These are phyloP conservation scores for Eilema griseolum DNA, from an alignment of 2,888 invertebrate genomes.

Conservation along the genomic window DNA sequence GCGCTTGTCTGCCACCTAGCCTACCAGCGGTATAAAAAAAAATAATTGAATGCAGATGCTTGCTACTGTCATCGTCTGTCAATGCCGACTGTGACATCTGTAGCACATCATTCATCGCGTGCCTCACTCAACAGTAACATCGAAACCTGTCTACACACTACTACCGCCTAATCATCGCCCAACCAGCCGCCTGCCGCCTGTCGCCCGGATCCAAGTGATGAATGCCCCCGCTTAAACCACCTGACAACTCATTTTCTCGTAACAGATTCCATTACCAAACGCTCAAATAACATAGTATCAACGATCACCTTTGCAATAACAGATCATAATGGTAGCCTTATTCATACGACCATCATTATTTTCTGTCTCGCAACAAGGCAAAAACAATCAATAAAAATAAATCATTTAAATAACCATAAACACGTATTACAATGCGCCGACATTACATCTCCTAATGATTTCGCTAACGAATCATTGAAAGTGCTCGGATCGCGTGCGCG, in stretches of 20 bases:
- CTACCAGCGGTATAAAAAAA: too few relatives aligned
- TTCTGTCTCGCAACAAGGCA: slow-evolving; percentile 86
- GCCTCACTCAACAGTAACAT: slow-evolving; percentile 33
- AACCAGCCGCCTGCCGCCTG: slow-evolving; percentile 6
- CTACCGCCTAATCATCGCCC: slow-evolving; percentile 22
- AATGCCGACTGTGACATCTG: slow-evolving; percentile 7
- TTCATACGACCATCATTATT: slow-evolving; percentile 84
- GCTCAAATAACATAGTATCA: slow-evolving; percentile 80
- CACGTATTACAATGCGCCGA: slow-evolving; percentile 85
- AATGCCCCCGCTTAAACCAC: slow-evolving; percentile 73
- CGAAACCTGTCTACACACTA: slow-evolving; percentile 46
- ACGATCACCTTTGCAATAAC: slow-evolving; percentile 81
- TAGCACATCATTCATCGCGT: slow-evolving; percentile 43
- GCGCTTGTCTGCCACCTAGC: too few relatives aligned
- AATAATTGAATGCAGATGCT: slow-evolving; percentile 24
- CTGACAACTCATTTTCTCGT: slow-evolving; percentile 85
- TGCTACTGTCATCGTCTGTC: slow-evolving; percentile 18
- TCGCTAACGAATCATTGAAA: slow-evolving; percentile 87
- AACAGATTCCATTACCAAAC: slow-evolving; percentile 83
- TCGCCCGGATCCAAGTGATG: slow-evolving; percentile 68
- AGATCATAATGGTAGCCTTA: slow-evolving; percentile 81
- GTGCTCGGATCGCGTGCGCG: slow-evolving; percentile 84
- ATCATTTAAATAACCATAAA: slow-evolving; percentile 87
- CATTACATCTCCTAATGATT: slow-evolving; percentile 87
- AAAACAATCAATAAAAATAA: slow-evolving; percentile 87